phyloP scores from a whole-genome alignment of 1,140 invertebrate genomes.

The Mactra quadrangularis region DNA sequence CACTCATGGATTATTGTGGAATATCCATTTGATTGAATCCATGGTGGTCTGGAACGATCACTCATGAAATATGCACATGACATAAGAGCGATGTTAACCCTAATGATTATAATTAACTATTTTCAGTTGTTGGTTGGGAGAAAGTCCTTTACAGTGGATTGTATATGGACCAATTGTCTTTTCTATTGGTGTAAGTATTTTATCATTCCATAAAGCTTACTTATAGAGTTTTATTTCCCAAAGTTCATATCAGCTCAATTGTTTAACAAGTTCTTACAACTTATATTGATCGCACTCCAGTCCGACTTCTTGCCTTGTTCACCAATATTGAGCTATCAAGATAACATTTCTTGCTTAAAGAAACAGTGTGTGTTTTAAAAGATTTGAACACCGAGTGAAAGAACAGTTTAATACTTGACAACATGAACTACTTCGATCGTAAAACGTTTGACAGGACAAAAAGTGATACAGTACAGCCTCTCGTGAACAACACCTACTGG shows the following conservation, averaged over 20 bases:
- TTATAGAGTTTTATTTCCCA: background rate
- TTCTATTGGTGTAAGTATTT: slow-evolving; percentile 74
- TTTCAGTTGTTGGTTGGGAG: slow-evolving; percentile 77
- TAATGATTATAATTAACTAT: too few relatives aligned
- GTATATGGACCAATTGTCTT: slow-evolving; percentile 73
- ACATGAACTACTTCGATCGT: background rate
- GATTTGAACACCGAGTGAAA: background rate
- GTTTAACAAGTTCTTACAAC: background rate
- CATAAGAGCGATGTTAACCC: too few relatives aligned
- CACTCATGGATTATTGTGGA: too few relatives aligned
- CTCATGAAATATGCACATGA: too few relatives aligned
- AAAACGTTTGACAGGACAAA: background rate
- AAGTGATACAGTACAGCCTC: too few relatives aligned
- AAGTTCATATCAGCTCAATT: background rate
- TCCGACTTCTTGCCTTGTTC: background rate
- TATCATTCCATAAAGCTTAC: background rate
- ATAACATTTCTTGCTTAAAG: background rate
- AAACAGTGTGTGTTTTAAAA: background rate
- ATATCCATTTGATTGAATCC: too few relatives aligned
- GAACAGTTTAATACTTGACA: background rate
- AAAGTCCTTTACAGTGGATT: slow-evolving; percentile 75
- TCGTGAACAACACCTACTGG: too few relatives aligned
- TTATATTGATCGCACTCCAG: background rate
- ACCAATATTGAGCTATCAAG: background rate
- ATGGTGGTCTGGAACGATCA: too few relatives aligned